Base-by-base conservation (phyloP, 2,888 invertebrate genomes). In the Lymantria monacha region DNA sequence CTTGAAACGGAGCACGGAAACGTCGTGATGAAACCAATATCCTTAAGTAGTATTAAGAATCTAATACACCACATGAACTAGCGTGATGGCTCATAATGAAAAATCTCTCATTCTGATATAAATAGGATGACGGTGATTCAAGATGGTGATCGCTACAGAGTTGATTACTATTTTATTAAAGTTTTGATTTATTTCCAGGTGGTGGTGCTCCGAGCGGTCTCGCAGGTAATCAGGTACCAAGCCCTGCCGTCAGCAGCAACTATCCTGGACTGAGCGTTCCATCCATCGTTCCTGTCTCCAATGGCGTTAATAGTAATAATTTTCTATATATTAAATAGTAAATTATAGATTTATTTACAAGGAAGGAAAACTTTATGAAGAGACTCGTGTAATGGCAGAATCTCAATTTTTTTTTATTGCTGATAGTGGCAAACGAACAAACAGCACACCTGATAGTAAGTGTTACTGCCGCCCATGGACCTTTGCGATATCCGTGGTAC, bases 211-310 rank as follows among this genome's bases (percentile, higher is more conserved):
- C 47, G 2, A 36, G 0, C 14, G 46, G 8, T 11, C 0, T 12
- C 46, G 0, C 42, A 44, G 3, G 49, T 50, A 52, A 13, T 48
- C 63, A 59, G 53, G 54, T 46, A 42, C 48, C 57, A 43, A 49
- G 53, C 9, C 61, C 79, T 1, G 57, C 61, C 0, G 70, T 63
- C 43, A 69, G 68, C 64, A 61, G 70, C 68, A 75, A 70, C 77
- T 71, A 72, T 70, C 75, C 79, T 1, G 83, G 78, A 0, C 77
- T 78, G 46, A 74, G 66, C 65, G 56, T 76, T 69, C 71, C 66
- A 67, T 73, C 81, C 55, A 69, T 69, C 43, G 74, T 69, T 55
- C 74, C 82, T 0, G 63, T 66, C 14, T 70, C 79, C 14, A 73
- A 78, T 42, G 66, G 58, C 38, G 65, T 79, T 38, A 75, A 72